Conservation (phyloP, 1,140 invertebrate species). For the Drosophila biarmipes region DNA sequence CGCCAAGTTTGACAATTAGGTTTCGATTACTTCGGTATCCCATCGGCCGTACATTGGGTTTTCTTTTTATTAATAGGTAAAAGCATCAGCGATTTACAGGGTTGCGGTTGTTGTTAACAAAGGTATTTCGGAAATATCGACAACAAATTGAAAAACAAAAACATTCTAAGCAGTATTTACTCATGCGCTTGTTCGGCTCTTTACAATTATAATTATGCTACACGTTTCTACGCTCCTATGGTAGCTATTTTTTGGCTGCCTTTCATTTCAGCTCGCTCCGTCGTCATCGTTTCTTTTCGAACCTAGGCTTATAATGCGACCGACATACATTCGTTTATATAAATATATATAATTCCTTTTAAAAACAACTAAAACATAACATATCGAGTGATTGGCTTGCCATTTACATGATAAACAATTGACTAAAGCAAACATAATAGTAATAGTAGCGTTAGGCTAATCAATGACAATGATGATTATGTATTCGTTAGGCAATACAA, state of each 20-base stretch:
- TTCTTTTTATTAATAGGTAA: conserved; percentile 50
- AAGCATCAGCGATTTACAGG: conserved; percentile 49
- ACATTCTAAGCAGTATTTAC: conserved; percentile 36
- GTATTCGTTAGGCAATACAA: conserved; percentile 38
- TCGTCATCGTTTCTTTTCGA: conserved; percentile 38
- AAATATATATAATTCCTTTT: conserved; percentile 50
- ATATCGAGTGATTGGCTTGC: conserved; percentile 63
- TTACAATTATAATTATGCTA: conserved; percentile 46
- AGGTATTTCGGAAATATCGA: conserved; percentile 31
- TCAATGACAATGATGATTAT: conserved; percentile 51
- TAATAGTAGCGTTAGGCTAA: conserved; percentile 29
- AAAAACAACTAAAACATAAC: conserved; percentile 74
- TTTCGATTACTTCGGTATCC: conserved; percentile 16
- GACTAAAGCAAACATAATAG: conserved; percentile 72
- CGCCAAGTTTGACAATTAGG: conserved; percentile 36
- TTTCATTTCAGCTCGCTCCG: conserved; percentile 37
- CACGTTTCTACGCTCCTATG: conserved; percentile 32
- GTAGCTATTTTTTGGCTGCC: conserved; percentile 54
- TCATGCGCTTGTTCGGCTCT: conserved; percentile 36
- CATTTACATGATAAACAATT: conserved; percentile 74
- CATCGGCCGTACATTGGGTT: conserved; percentile 34
- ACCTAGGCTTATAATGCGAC: conserved; percentile 58
- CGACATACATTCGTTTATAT: conserved; percentile 44
- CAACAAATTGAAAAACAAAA: conserved; percentile 34
- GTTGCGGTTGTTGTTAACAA: conserved; percentile 25